Evolutionary conservation across 1,140 invertebrate species (phyloP).

Genomic region (Chelonus insularis): DNA sequence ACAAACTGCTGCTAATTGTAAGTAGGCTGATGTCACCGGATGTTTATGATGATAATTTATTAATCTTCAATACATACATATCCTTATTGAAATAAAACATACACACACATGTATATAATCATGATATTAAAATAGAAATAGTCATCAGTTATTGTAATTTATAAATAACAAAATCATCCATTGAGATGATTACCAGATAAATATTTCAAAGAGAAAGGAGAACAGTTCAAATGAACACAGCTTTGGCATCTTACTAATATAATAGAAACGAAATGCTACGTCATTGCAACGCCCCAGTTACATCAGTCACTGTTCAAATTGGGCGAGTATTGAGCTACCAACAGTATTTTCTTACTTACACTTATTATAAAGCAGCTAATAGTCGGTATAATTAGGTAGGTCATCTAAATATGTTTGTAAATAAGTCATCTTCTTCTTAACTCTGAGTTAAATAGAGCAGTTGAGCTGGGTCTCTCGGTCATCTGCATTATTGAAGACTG

Average conservation of each 20-base stretch:
- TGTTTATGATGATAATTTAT: constrained; percentile 2
- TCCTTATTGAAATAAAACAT: too few species aligned
- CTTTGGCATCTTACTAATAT: background rate
- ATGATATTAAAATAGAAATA: too few species aligned
- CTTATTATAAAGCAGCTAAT: constrained; percentile 31
- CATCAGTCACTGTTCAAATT: constrained; percentile 44
- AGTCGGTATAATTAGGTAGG: constrained; percentile 36
- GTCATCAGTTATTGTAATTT: too few species aligned
- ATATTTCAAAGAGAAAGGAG: background rate
- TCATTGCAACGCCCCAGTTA: constrained; percentile 50
- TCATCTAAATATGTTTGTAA: constrained; percentile 30
- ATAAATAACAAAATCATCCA: too few species aligned
- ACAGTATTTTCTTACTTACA: background rate
- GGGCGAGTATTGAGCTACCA: constrained; percentile 37
- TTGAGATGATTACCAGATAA: too few species aligned
- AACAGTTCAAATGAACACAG: background rate
- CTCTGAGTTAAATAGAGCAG: background rate
- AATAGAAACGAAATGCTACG: constrained; percentile 29
- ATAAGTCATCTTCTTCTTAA: background rate
- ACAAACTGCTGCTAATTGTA: constrained; percentile 43
- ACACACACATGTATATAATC: too few species aligned
- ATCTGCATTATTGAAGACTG: too few species aligned
- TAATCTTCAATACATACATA: background rate
- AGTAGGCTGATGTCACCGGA: constrained; percentile 47
- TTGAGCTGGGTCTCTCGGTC: too few species aligned